Base-by-base conservation (phyloP, 2,797 vertebrate species). In the Podargus strigoides region DNA sequence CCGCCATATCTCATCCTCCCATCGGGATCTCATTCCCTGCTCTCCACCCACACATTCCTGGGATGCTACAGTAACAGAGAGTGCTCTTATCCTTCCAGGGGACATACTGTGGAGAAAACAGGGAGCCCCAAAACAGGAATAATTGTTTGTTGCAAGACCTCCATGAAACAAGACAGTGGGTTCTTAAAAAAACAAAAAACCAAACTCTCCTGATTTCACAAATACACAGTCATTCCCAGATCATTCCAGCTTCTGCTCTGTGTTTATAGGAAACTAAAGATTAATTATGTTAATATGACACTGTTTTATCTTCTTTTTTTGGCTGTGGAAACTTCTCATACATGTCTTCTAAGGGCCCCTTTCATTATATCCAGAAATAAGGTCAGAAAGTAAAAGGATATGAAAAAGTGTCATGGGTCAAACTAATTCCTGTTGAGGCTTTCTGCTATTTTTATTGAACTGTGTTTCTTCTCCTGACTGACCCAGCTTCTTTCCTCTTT, bases 331-430 rank as follows among this genome's bases (percentile, higher is more conserved):
- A n/a, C n/a, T n/a, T n/a, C 39, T 77, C 1, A 1, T 37, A 66
- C 9, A 18, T 24, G 21, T 49, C 53, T 66, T 77, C 60, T 36
- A 60, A 72, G 18, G 6, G 5, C 32, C 41, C 10, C n/a, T 85
- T 90, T 85, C 23, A 64, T 66, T 63, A 32, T 23, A 30, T 52
- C 46, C 37, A 85, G 47, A 92, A 81, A 68, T 23, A 66, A 77
- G 50, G 49, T 73, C 74, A 89, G 41, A 86, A 95, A 76, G 52
- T 36, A 60, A 73, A 85, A 85, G 21, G 55, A 73, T 81, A 84
- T 70, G 50, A 70, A 76, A 36, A 85, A 30, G 52, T 55, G 49
- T 64, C 52, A 64, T 3, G 21, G 49, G 49, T 94, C 64, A 87
- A 81, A 90, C 77, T 58, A 60, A 80, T 64, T 87, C 41, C 56